Percentiles rank a stretch among this genome's conserved stretches.
These are phyloP conservation scores for Sturmia bella DNA, from an alignment of 2,888 invertebrate species.

Conservation along the genomic window DNA sequence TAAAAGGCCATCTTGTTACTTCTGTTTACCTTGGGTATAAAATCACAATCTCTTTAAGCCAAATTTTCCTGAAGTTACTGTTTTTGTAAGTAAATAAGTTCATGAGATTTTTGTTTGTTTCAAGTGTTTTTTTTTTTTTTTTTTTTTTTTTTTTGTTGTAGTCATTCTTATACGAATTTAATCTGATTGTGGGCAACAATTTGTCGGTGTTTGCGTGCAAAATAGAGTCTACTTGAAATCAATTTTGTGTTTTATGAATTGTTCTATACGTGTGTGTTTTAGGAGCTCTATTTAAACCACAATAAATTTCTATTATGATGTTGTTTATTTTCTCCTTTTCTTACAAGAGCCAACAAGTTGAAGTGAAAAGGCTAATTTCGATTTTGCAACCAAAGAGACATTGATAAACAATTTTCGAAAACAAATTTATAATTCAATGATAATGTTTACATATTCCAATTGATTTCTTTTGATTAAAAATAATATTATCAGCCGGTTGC, in stretches of 20 bases:
- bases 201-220: not conserved
- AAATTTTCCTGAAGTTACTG: not conserved
- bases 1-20: too few relatives aligned
- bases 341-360: not conserved
- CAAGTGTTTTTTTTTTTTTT: not conserved
- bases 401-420: too few relatives aligned
- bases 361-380: conserved; percentile 26
- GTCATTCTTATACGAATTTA: not conserved
- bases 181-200: conserved; percentile 13
- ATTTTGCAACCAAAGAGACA: not conserved
- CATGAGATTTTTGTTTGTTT: not conserved
- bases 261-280: not conserved
- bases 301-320: conserved; percentile 27
- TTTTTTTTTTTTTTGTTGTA: not conserved
- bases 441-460: not conserved
- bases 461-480: not conserved
- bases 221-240: not conserved
- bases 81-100: conserved; percentile 10
- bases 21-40: too few relatives aligned
- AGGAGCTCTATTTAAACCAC: conserved; percentile 14
- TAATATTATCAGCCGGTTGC: too few relatives aligned
- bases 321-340: not conserved
- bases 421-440: not conserved
- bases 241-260: not conserved
- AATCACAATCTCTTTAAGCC: not conserved